These are phyloP conservation scores for Cichladusa arquata DNA, from an alignment of 2,113 vertebrate genomes.

Conservation along the genomic window DNA sequence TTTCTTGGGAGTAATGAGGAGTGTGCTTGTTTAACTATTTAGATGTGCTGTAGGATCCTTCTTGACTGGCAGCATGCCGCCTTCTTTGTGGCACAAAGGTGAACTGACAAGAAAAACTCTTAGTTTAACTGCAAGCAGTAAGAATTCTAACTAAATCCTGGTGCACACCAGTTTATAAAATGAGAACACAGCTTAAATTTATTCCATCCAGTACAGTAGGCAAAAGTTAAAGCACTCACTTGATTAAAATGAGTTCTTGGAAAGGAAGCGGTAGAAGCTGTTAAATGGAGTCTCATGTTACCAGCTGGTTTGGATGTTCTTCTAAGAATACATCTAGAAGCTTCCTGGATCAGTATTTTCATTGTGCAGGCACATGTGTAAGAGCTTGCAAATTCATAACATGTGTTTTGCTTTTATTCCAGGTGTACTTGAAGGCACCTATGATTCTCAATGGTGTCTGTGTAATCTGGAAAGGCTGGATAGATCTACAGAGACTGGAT, in stretches of 20 bases:
- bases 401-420: constrained; percentile 41
- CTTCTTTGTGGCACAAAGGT: not conserved
- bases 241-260: constrained; percentile 34
- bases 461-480: constrained; percentile 99
- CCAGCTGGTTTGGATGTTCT: constrained; percentile 29
- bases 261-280: constrained; percentile 30
- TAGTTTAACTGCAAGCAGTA: not conserved
- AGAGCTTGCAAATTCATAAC: not conserved
- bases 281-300: constrained; percentile 26
- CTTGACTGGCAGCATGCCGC: not conserved
- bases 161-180: not conserved
- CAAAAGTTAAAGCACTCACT: not conserved
- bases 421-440: constrained; percentile 96
- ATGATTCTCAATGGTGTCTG: constrained; percentile 99
- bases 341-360: not conserved
- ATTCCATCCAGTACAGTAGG: constrained; percentile 17
- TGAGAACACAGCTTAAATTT: constrained; percentile 8
- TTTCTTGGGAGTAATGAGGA: not conserved
- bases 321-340: not conserved
- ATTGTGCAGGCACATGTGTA: not conserved
- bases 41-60: not conserved
- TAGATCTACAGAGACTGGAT: constrained; percentile 95
- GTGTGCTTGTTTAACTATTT: not conserved
- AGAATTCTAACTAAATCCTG: not conserved
- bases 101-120: not conserved